Evolutionary conservation across 2,888 invertebrate species (phyloP), one percentile per base, ranked within the genome.

Genomic region (Phengaris alcon): DNA sequence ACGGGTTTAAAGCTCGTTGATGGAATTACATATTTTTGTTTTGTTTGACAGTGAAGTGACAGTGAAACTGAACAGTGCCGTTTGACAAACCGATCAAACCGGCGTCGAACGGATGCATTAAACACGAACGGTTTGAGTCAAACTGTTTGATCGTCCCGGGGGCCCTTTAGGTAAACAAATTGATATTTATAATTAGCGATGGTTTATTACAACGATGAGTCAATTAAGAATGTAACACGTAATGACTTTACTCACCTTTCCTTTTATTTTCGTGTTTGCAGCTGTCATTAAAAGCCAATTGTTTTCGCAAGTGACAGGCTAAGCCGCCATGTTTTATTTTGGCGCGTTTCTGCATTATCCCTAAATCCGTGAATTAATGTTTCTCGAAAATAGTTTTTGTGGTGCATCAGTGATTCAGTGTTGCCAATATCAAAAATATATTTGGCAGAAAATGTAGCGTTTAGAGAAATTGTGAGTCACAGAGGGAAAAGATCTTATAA

Each of bases 241-340:
- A 35, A 12, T 44, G 13, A 35, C 70, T 35, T 22, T 52, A 72
- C 51, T 72, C 72, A 52, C 70, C 70, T 51, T 51, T 15, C 52
- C 22, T 68, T 51, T 68, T 74, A 68, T 74, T 52, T 35, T 72
- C 13, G 22, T 72, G 1, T 59, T 59, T 72, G 1, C 72, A 54
- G n/a, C 68, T 72, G 76, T 73, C 74, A 68, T 77, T 77, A 74
- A 76, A 75, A 74, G 51, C 68, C 77, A 72, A 73, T 74, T 77
- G 75, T 75, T 77, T 76, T 76, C 64, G 74, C 51, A 15, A 59
- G 73, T 68, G 73, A 74, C 69, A 75, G 70, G 72, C 73, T 74
- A 74, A 77, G 75, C 35, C 52, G 7, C 52, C 22, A 72, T 72
- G 35, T 72, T 52, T 54, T 70, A 70, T 72, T 72, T 72, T 52